Evolutionary conservation across 1,140 invertebrate genomes (phyloP), one percentile per base, ranked within the genome.

Genomic region (Bombus terrestris): DNA sequence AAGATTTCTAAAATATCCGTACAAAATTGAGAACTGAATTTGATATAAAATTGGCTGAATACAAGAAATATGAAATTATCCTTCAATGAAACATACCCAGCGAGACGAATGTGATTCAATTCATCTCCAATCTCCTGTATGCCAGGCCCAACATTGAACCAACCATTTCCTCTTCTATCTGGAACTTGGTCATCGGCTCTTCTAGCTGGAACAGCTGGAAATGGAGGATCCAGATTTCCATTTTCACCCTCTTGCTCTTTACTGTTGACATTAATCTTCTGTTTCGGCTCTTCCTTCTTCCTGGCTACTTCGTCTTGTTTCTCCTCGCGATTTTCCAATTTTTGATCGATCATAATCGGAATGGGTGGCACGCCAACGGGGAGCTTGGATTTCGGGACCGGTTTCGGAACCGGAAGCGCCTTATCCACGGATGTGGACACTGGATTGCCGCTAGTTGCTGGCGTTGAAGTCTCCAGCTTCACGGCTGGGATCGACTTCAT

Each of bases 81-180:
- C 47, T 53, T 53, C 47, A 53, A 35, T 25, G 22, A 35, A 39
- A 1, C 77, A 86, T 53, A 93, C 92, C 90, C 92, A 81, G 86
- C 75, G 28, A 93, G 77, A 85, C 93, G 93, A 12, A 93, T 83
- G 35, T 94, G 89, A 92, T 94, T 94, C 2, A 90, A 91, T 75
- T 94, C 94, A 13, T 95, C 95, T 2, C 95, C 95, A 74, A 95
- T 89, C 85, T 95, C 95, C 39, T 95, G 95, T 59, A 95, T 89
- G 0, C 93, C 93, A 18, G 86, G 92, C 32, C 90, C 88, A 3
- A 93, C 90, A 37, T 86, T 92, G 62, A 89, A 90, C 93, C 92
- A 94, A 2, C 72, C 86, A 47, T 93, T 92, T 32, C 90, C 92
- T 66, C 92, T 92, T 62, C 92, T 90, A 15, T 92, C 92, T 0